Evolutionary conservation across 1,140 invertebrate genomes (phyloP).

Genomic region (Ceratina calcarata): DNA sequence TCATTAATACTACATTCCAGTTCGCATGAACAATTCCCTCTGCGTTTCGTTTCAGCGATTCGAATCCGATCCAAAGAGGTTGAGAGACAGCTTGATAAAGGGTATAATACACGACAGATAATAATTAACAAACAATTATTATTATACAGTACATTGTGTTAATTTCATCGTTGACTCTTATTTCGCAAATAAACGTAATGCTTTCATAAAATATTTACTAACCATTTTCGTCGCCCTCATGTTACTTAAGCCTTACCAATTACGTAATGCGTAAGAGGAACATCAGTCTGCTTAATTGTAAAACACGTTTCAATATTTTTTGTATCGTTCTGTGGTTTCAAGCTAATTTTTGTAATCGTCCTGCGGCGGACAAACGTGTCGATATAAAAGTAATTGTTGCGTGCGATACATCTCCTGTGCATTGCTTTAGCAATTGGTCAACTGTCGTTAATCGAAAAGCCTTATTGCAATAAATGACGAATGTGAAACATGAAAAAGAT

Average conservation of each 20-base stretch:
- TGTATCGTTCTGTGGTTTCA: not conserved
- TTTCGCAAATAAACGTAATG: slow-evolving; percentile 78
- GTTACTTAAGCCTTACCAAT: slow-evolving; percentile 45
- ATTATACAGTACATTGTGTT: slow-evolving; percentile 73
- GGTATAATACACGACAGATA: slow-evolving; percentile 57
- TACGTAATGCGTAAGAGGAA: slow-evolving; percentile 1
- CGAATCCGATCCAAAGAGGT: not conserved
- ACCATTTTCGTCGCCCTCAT: slow-evolving; percentile 66
- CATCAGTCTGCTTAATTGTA: slow-evolving; percentile 8
- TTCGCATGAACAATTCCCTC: slow-evolving; percentile 13
- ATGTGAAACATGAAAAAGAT: not conserved
- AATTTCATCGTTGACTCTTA: slow-evolving; percentile 70
- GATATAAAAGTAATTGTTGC: no score
- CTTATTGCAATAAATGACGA: not conserved
- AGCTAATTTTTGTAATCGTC: not conserved
- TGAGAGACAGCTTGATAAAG: slow-evolving; percentile 71
- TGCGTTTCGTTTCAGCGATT: not conserved
- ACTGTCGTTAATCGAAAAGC: not conserved
- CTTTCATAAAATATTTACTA: slow-evolving; percentile 76
- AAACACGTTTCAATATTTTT: not conserved
- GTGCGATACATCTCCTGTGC: not conserved
- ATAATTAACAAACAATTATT: slow-evolving; percentile 61
- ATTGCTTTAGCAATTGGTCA: not conserved
- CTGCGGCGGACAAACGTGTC: not conserved
- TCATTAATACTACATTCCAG: slow-evolving; percentile 27